phyloP scores from a whole-genome alignment of 2,888 invertebrate species.

The Conchocele bisecta region DNA sequence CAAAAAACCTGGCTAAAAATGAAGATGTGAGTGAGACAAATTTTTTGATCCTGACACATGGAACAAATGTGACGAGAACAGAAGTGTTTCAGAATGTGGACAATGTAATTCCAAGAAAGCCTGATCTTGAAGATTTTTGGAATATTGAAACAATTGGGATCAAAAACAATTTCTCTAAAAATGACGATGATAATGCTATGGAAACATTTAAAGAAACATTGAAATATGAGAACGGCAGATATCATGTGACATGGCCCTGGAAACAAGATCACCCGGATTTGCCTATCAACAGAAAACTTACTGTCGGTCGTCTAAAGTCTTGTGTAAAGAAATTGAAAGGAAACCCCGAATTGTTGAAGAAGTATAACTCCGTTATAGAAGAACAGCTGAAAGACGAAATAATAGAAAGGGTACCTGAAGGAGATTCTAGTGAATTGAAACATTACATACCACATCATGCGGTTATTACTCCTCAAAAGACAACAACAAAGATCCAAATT shows the following conservation, averaged over 20 bases:
- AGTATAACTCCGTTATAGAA: conserved; percentile 19
- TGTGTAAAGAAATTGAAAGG: not conserved
- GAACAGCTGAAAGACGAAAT: conserved; percentile 24
- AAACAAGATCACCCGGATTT: conserved; percentile 13
- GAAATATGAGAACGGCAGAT: conserved; percentile 14
- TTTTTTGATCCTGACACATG: conserved; percentile 3
- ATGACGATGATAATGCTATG: conserved; percentile 19
- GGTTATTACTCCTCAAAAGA: conserved; percentile 13
- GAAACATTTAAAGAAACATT: conserved; percentile 21
- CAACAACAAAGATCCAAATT: conserved; percentile 10
- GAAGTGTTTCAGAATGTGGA: not conserved
- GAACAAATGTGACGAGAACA: not conserved
- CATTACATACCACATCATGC: conserved; percentile 37
- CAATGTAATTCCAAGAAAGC: conserved; percentile 5
- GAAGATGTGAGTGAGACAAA: not conserved
- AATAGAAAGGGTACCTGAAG: conserved; percentile 23
- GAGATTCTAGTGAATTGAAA: not conserved
- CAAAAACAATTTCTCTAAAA: not conserved
- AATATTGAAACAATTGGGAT: conserved; percentile 19
- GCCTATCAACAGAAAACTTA: conserved; percentile 16
- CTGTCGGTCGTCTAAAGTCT: conserved; percentile 22
- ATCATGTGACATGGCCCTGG: conserved; percentile 35
- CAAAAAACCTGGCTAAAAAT: too few species aligned
- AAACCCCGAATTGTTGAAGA: conserved; percentile 11
- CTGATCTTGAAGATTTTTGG: conserved; percentile 32